Percentiles rank a stretch among this genome's conserved stretches.
Conservation (phyloP, 2,888 invertebrate genomes). For the Mellilla xanthometata region DNA sequence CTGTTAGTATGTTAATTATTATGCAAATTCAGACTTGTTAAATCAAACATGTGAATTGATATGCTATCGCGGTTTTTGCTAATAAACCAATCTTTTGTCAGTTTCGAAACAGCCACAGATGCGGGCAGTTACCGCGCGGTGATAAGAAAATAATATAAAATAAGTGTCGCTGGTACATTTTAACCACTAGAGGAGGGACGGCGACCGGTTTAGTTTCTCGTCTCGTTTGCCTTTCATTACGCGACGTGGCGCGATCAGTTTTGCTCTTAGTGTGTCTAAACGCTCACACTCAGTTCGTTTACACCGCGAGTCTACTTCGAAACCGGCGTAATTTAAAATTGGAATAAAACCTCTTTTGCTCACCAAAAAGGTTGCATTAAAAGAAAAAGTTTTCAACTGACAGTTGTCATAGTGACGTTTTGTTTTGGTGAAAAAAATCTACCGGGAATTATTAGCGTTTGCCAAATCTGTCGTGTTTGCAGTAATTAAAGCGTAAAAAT, state of each 20-base stretch:
- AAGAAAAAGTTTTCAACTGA: conserved; percentile 18
- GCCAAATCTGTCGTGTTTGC: neutral
- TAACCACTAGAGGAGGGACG: conserved; percentile 33
- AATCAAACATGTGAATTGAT: conserved; percentile 36
- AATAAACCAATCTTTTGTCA: conserved; percentile 28
- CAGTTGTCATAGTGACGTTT: conserved; percentile 25
- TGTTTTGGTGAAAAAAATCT: conserved; percentile 18
- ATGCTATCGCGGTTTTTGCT: conserved; percentile 12
- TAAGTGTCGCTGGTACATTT: conserved; percentile 7
- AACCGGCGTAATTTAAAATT: conserved; percentile 19
- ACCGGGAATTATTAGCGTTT: conserved; percentile 21
- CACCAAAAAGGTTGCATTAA: conserved; percentile 22
- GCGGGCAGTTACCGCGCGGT: conserved; percentile 29
- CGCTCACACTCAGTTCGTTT: neutral
- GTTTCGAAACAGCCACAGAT: conserved; percentile 27
- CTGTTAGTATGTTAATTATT: conserved; percentile 1
- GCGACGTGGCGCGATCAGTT: conserved; percentile 38
- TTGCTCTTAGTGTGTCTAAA: conserved; percentile 31
- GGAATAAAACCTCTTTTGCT: conserved; percentile 18
- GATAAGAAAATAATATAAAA: conserved; percentile 33
- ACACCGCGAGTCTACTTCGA: no score
- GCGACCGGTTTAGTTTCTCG: conserved; percentile 38
- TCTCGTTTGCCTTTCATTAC: conserved; percentile 36
- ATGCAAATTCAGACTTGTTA: conserved; percentile 22
- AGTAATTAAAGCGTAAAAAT: neutral